phyloP scores from a whole-genome alignment of 2,113 vertebrate genomes.

The Trematocara unimaculatum region DNA sequence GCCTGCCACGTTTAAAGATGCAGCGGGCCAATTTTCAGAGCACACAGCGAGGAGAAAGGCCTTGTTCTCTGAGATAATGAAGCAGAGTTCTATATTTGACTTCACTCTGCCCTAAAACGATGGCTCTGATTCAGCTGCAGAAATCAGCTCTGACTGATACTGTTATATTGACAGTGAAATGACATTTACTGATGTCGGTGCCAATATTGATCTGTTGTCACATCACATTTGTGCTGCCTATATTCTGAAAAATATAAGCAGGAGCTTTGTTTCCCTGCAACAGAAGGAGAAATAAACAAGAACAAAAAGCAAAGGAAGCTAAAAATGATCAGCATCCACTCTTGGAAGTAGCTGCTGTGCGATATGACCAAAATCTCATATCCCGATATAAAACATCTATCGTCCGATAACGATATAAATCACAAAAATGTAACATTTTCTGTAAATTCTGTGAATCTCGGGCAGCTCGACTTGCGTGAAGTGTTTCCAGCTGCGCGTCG shows the following conservation, averaged over 20 bases:
- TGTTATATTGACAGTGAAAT: not conserved
- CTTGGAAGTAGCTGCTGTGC: too few relatives aligned
- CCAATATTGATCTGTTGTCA: not conserved
- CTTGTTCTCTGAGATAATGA: not conserved
- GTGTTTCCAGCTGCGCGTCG: too few relatives aligned
- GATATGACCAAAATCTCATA: too few relatives aligned
- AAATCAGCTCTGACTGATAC: fast-evolving
- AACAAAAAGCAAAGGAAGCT: not conserved
- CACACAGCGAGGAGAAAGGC: not conserved
- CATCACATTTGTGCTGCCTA: not conserved
- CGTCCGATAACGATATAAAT: too few relatives aligned
- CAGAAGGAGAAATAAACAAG: not conserved
- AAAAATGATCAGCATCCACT: not conserved
- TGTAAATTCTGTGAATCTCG: too few relatives aligned
- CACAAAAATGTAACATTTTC: too few relatives aligned
- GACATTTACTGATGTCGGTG: not conserved
- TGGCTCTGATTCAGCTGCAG: not conserved
- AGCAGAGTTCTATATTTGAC: not conserved
- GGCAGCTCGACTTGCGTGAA: too few relatives aligned
- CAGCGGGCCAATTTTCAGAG: not conserved
- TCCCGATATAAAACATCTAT: too few relatives aligned
- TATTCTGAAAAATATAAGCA: not conserved
- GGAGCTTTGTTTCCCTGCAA: not conserved
- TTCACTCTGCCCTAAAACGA: not conserved
- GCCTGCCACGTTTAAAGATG: not conserved